These are phyloP conservation scores for Epistrophe grossulariae DNA, from an alignment of 2,888 invertebrate species.

Conservation along the genomic window DNA sequence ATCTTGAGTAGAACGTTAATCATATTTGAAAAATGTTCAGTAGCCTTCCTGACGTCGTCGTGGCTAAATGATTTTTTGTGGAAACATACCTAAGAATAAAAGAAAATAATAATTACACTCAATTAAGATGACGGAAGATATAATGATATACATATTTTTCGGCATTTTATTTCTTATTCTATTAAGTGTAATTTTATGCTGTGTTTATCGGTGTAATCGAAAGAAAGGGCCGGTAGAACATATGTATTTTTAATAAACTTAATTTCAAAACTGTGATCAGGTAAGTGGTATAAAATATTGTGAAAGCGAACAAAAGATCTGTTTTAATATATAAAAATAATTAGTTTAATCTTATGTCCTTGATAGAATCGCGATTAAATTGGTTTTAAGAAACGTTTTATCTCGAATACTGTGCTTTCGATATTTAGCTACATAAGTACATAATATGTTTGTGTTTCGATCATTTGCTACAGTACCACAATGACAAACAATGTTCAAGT, in stretches of 20 bases:
- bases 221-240: slow-evolving; percentile 8
- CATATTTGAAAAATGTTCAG: slow-evolving; percentile 2
- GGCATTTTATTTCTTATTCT: slow-evolving; percentile 10
- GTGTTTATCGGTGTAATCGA: slow-evolving; percentile 32
- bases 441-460: too few relatives aligned
- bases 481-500: too few relatives aligned
- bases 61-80: neutral
- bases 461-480: too few relatives aligned
- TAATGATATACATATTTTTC: slow-evolving; percentile 11
- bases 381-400: neutral
- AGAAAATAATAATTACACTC: neutral
- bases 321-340: neutral
- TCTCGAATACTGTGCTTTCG: too few relatives aligned
- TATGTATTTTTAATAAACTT: slow-evolving; percentile 11
- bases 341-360: neutral
- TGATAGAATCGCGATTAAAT: neutral
- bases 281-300: neutral
- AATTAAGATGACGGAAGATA: slow-evolving; percentile 10
- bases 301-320: neutral
- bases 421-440: too few relatives aligned
- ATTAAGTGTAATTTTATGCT: neutral
- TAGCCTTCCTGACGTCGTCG: slow-evolving; percentile 10
- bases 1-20: slow-evolving; percentile 13
- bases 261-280: neutral
- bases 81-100: neutral